Evolutionary conservation across 2,888 invertebrate genomes (phyloP).

Genomic region (Tortricodes alternella): DNA sequence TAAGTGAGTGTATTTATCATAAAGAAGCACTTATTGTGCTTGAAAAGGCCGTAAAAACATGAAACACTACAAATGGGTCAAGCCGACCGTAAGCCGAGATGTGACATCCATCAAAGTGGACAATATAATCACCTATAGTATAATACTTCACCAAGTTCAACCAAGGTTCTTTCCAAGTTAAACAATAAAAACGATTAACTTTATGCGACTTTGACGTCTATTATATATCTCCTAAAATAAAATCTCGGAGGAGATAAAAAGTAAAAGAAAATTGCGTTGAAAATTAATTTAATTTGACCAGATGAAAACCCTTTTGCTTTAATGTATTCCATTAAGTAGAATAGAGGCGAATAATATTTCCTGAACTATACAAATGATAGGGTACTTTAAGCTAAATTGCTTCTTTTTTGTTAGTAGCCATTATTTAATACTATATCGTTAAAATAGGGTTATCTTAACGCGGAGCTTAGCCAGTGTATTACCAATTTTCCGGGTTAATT

Average conservation of each 20-base stretch:
- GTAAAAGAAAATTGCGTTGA: conserved; percentile 12
- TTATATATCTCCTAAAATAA: conserved; percentile 4
- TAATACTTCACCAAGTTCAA: conserved; percentile 17
- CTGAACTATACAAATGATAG: no score
- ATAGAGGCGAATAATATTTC: no score
- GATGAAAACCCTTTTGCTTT: no score
- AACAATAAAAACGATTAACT: conserved; percentile 25
- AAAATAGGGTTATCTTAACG: no score
- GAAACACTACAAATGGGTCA: conserved; percentile 5
- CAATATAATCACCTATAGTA: conserved; percentile 25
- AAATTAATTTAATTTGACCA: no score
- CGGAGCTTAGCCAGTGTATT: conserved; percentile 14
- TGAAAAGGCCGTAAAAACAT: not conserved
- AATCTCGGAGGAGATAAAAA: conserved; percentile 12
- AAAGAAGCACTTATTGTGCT: not conserved
- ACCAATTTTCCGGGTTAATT: conserved; percentile 33
- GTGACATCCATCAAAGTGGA: conserved; percentile 6
- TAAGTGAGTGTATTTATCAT: not conserved
- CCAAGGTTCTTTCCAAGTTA: conserved; percentile 15
- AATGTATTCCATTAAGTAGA: no score
- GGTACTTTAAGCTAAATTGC: no score
- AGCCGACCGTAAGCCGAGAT: conserved; percentile 3
- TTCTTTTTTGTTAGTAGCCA: no score
- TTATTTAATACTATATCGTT: no score
- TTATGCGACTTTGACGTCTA: conserved; percentile 25